Evolutionary conservation across 2,113 vertebrate species (phyloP).

Genomic region (Paramisgurnus dabryanus): DNA sequence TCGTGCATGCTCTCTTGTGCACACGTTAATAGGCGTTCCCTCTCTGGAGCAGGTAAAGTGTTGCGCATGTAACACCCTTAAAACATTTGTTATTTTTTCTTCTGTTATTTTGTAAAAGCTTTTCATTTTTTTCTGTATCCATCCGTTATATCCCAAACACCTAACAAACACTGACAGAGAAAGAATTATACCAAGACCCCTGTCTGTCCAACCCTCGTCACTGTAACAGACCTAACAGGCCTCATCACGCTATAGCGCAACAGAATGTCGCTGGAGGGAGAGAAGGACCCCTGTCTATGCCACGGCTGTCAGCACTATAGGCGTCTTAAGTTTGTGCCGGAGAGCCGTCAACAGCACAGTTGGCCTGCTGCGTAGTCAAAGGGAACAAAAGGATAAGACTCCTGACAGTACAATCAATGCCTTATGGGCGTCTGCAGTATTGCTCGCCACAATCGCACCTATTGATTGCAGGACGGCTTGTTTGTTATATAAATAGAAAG

Average conservation of each 20-base stretch:
- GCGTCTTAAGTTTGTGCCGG: constrained; percentile 26
- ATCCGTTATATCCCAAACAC: neutral
- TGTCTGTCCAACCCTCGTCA: constrained; percentile 13
- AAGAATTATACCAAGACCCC: constrained; percentile 4
- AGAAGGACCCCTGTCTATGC: constrained; percentile 40
- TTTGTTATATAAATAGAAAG: constrained; percentile 17
- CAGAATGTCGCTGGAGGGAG: constrained; percentile 27
- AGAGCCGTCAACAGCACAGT: constrained; percentile 31
- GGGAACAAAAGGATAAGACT: constrained; percentile 36
- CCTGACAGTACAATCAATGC: constrained; percentile 34
- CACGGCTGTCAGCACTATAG: constrained; percentile 39
- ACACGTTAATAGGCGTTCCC: too few species aligned
- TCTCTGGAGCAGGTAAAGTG: too few species aligned
- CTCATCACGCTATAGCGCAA: constrained; percentile 12
- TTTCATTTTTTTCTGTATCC: constrained; percentile 3
- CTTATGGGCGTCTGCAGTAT: neutral
- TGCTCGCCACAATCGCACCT: constrained; percentile 8
- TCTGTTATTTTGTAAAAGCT: neutral
- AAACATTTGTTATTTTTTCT: neutral
- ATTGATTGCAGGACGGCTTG: neutral
- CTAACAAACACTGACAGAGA: neutral
- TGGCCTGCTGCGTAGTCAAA: constrained; percentile 33
- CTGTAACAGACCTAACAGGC: constrained; percentile 7
- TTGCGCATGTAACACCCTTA: neutral
- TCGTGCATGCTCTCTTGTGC: too few species aligned